Evolutionary conservation across 2,888 invertebrate species (phyloP), one percentile per base, ranked within the genome.

Genomic region (Ecliptopera silaceata): DNA sequence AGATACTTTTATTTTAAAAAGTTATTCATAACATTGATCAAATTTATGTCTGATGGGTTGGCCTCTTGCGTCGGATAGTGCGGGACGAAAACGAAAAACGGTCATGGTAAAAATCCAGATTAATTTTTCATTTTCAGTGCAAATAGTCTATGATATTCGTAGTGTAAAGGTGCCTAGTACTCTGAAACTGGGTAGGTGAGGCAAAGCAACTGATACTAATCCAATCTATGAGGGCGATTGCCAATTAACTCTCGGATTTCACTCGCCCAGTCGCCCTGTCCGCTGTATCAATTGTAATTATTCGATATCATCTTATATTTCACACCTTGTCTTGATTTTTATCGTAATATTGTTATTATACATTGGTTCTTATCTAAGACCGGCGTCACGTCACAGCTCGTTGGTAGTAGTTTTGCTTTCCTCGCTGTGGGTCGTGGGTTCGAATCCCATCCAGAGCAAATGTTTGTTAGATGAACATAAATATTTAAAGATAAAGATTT

Each of bases 201-300:
- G 26, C 11, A 39, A 48, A 53, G 45, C 38, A 50, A 42, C 20
- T 65, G 75, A 86, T 82, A 84, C 67, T 60, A 54, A 63, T 70
- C 70, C 80, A 75, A 84, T 86, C 82, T 79, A 67, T 74, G 64
- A 56, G 66, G 76, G 67, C 79, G 87, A 90, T 89, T 86, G 84
- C 84, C 89, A 90, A 90, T 89, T 86, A 90, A 67, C 59, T 79
- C 84, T 88, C 88, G 47, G 65, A 69, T 89, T 87, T 79, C 88
- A 69, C 59, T 75, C 63, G 71, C 70, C 76, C 63, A 69, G 58
- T 75, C 63, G 71, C 70, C 76, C 61, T 80, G 84, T 75, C 75
- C 79, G 74, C 47, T 50, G 62, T 29, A 10, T 32, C 42, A 17
- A 44, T 15, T 47, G 38, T 48, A 39, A 31, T 41, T 39, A 48